These are phyloP conservation scores for Crotalus tigris DNA, from an alignment of 2,113 vertebrate species.

Conservation along the genomic window DNA sequence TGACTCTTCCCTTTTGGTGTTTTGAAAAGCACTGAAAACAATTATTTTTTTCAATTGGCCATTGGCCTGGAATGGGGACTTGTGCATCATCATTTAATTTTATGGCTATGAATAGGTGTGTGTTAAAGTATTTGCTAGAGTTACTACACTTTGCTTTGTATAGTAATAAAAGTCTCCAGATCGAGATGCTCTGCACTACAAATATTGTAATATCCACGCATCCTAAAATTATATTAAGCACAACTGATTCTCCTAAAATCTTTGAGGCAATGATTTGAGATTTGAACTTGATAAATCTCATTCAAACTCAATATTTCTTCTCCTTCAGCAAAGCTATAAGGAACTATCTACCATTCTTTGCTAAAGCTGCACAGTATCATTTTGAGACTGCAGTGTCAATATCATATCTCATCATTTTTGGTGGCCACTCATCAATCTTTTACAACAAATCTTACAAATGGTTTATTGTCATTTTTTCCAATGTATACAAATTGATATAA, in stretches of 20 bases:
- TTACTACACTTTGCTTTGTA: not conserved
- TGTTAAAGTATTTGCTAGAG: not conserved
- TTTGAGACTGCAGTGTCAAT: not conserved
- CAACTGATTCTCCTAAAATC: not conserved
- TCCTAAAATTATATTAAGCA: not conserved
- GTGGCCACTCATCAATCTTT: not conserved
- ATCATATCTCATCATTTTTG: not conserved
- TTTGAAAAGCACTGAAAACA: not conserved
- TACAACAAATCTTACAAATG: not conserved
- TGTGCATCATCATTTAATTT: not conserved
- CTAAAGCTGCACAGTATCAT: not conserved
- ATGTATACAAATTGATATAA: not conserved
- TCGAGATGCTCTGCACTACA: not conserved
- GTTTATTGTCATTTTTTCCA: not conserved
- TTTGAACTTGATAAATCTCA: not conserved
- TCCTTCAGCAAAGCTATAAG: not conserved
- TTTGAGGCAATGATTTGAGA: not conserved
- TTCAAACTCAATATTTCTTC: not conserved
- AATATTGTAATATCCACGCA: not conserved
- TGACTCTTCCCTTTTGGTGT: not conserved
- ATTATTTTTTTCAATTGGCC: not conserved
- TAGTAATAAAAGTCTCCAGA: not conserved
- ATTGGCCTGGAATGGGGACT: not conserved
- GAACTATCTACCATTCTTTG: not conserved
- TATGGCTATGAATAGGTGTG: not conserved